Percentiles rank a stretch among this genome's conserved stretches.
Evolutionary conservation across 2,888 invertebrate species (phyloP).

Genomic region (Orthosia incerta): DNA sequence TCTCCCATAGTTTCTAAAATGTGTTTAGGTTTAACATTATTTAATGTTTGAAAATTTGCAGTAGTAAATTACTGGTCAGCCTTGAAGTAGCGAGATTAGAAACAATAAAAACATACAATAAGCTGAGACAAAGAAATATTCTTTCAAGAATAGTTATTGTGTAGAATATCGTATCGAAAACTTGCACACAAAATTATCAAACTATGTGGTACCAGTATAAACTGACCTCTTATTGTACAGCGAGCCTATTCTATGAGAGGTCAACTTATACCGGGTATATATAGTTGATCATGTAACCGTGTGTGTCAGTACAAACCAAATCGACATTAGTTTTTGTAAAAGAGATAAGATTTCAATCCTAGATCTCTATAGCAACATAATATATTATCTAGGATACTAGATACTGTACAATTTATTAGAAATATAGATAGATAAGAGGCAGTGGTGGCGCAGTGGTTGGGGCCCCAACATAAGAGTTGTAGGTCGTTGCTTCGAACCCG

Average conservation of each 20-base stretch:
- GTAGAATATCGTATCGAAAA: constrained; percentile 1
- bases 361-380: constrained; percentile 16
- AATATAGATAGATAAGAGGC: too few relatives aligned
- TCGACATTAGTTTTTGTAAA: background rate
- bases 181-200: background rate
- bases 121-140: constrained; percentile 13
- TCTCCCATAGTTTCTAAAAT: constrained; percentile 1
- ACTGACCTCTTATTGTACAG: background rate
- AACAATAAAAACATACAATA: constrained; percentile 36
- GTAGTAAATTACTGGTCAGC: constrained; percentile 13
- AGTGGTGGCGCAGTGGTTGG: too few relatives aligned
- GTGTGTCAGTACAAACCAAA: background rate
- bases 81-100: constrained; percentile 27
- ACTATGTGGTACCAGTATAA: background rate
- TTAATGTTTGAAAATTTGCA: constrained; percentile 28
- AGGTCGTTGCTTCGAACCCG: too few relatives aligned
- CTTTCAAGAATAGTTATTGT: constrained; percentile 14
- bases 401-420: too few relatives aligned
- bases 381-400: constrained; percentile 3
- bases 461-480: too few relatives aligned
- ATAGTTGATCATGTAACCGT: background rate
- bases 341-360: constrained; percentile 19
- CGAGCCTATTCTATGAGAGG: background rate
- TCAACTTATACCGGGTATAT: background rate
- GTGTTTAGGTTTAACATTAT: constrained; percentile 23